Evolutionary conservation across 2,888 invertebrate genomes (phyloP).

Genomic region (Zygothrica quintamaculata): DNA sequence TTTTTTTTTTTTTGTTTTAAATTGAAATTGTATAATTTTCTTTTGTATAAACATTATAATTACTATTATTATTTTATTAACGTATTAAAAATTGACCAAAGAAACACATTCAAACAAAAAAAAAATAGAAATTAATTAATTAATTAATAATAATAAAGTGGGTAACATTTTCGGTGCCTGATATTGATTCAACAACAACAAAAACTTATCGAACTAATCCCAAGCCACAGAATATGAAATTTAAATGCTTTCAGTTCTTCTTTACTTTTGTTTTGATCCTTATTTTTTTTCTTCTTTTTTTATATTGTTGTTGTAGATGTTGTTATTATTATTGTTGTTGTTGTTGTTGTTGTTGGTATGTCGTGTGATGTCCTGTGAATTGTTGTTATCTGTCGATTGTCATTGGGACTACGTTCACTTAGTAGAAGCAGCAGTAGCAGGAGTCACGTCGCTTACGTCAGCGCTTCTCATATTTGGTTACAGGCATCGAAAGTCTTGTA

Average conservation of each 20-base stretch:
- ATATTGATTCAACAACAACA: constrained; percentile 5
- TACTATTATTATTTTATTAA: too few species aligned
- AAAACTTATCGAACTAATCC: constrained; percentile 23
- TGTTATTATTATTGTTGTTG: background rate
- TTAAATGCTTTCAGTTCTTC: too few species aligned
- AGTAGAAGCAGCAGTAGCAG: constrained; percentile 55
- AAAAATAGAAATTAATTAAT: constrained; percentile 9
- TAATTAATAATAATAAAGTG: constrained; percentile 3
- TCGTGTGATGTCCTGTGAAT: constrained; percentile 9
- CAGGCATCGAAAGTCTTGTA: constrained; percentile 85
- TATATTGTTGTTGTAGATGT: background rate
- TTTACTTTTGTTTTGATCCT: background rate
- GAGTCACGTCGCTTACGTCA: constrained; percentile 69
- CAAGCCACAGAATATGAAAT: too few species aligned
- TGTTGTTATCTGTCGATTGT: background rate
- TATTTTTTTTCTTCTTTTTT: background rate
- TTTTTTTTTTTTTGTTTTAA: too few species aligned
- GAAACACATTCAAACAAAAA: constrained; percentile 30
- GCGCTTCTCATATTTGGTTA: constrained; percentile 84
- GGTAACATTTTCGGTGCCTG: constrained; percentile 12
- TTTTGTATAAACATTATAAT: too few species aligned
- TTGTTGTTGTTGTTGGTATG: background rate
- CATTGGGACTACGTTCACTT: background rate
- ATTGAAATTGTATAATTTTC: too few species aligned
- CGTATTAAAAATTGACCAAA: constrained; percentile 21